Base-by-base conservation (phyloP, 2,113 vertebrate species). In the Lycaon pictus region DNA sequence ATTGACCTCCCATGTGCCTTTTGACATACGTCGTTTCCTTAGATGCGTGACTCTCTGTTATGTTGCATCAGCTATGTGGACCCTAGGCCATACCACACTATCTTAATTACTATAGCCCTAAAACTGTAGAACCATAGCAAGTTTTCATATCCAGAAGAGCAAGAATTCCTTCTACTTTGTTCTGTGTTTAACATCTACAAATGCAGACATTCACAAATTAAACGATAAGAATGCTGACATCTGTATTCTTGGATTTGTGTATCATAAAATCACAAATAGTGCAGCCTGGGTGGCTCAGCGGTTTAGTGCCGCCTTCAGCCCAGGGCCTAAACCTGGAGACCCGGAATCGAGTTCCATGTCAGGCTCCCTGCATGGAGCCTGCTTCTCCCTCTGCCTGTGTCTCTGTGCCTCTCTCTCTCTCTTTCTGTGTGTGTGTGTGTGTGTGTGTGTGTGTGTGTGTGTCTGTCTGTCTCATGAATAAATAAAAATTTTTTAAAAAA, bases 241-340 rank as follows among this genome's bases (percentile, higher is more conserved):
- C 48, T 77, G 3, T 71, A 85, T 65, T 20, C 22, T 86, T 92
- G 48, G 37, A 60, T 88, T 71, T 56, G 1, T 91, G 85, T 93
- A 83, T 86, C 69, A 20, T 23, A 96, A 93, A 89, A 90, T 51
- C 29, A 55, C 55, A 92, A 96, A 92, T 58, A 43, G 43, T 6
- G 43, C 43, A 43, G 43, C 43, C 43, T 43, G 43, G 43, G 43
- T 43, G 43, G 43, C 43, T 43, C 43, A 43, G 43, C 43, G 6
- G 43, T 43, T 43, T 43, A 43, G 43, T 1, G 7, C 43, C 7
- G 7, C 43, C 6, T 43, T 43, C 43, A 43, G 43, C 43, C 43
- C 43, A 43, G 6, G 43, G 43, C 43, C 43, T 43, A 1, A 43
- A 7, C 43, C 43, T 43, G 43, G 43, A 43, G 43, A 43, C 43